Base-by-base conservation (phyloP, 2,888 invertebrate species). In the Acronicta alni region DNA sequence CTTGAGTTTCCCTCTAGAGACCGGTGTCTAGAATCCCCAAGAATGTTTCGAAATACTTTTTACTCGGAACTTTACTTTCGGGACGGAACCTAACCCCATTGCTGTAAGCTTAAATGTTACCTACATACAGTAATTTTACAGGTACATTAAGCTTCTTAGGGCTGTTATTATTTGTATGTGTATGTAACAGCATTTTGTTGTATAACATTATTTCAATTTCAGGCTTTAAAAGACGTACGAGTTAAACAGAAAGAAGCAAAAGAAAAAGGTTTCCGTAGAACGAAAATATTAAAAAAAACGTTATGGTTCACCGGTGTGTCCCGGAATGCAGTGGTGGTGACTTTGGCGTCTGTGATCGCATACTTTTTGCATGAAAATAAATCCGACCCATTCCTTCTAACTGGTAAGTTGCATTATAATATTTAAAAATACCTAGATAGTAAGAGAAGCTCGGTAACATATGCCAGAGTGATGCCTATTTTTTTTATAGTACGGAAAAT, bases 311-410 rank as follows among this genome's bases (percentile, higher is more conserved):
- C 95, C 0, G 96, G 96, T 0, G 96, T 96, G 0, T 95, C 95
- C 0, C 94, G 97, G 66, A 97, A 97, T 82, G 97, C 97, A 0
- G 91, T 97, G 1, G 95, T 96, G 0, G 97, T 97, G 0, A 88
- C 97, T 0, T 57, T 95, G 0, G 96, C 96, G 41, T 94, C 96
- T 0, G 81, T 95, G 0, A 72, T 95, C 3, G 96, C 96, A 0
- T 96, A 91, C 77, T 81, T 95, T 47, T 89, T 96, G 23, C 89
- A 95, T 51, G 79, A 83, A 45, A 85, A 93, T 47, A 91, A 91
- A 41, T 77, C 83, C 0, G 86, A 92, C 2, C 95, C 96, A 0
- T 95, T 96, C 62, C 89, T 95, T 66, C 86, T 96, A 6, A 96
- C 96, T 65, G 95, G 96, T 96, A 85, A 88, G 83, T 64, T 16